Percentiles rank a stretch among this genome's conserved stretches.
These are phyloP conservation scores for Cyprinodon variegatus DNA, from an alignment of 2,113 vertebrate species.

Conservation along the genomic window DNA sequence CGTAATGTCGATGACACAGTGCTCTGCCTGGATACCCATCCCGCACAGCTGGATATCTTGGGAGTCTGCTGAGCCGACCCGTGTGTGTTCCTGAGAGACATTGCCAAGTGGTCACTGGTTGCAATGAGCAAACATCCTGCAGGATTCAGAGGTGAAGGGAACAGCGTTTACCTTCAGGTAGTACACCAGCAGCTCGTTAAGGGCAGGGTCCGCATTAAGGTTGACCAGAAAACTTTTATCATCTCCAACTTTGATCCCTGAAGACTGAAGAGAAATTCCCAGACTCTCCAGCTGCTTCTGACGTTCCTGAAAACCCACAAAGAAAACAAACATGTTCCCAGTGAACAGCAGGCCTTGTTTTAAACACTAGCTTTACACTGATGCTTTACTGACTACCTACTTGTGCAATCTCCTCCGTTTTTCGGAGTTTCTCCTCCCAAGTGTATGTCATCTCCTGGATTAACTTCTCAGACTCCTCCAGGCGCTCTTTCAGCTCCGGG, in stretches of 20 bases:
- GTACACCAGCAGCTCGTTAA: conserved; percentile 96
- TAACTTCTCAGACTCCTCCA: conserved; percentile 94
- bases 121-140: not conserved
- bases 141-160: not conserved
- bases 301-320: conserved; percentile 65
- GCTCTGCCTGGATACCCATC: conserved; percentile 96
- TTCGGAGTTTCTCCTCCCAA: conserved; percentile 95
- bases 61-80: conserved; percentile 83
- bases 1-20: conserved; percentile 92
- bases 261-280: conserved; percentile 84
- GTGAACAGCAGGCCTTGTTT: too few species aligned
- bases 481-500: conserved; percentile 73
- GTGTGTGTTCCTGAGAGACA: conserved; percentile 67
- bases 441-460: conserved; percentile 97
- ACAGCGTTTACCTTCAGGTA: conserved; percentile 88
- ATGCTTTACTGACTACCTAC: conserved; percentile 32
- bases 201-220: conserved; percentile 95
- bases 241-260: conserved; percentile 95
- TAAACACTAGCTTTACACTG: not conserved
- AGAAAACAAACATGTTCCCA: not conserved
- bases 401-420: conserved; percentile 90
- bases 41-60: conserved; percentile 99
- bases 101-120: not conserved
- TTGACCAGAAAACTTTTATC: conserved; percentile 98
- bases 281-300: conserved; percentile 93